A percentile compares a stretch with the other conserved stretches of the same genome.
Conservation (phyloP, 2,113 vertebrate species). For the Chamaetylas fuelleborni region DNA sequence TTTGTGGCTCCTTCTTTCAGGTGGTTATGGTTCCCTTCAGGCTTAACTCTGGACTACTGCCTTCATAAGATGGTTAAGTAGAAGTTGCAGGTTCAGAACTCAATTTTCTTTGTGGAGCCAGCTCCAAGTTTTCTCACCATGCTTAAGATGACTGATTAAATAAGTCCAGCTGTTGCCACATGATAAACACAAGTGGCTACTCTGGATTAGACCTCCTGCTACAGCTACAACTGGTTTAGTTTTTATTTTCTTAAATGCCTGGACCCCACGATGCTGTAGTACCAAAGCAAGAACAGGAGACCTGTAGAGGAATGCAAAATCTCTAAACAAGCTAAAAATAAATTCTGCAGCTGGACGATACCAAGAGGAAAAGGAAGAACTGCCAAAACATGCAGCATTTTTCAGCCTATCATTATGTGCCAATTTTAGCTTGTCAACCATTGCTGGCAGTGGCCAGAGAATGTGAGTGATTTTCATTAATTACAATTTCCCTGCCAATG, state of each 20-base stretch:
- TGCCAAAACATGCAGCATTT: constrained; percentile 35
- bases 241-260: background rate
- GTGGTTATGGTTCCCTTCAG: background rate
- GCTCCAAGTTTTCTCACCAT: background rate
- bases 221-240: background rate
- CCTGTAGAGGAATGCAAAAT: background rate
- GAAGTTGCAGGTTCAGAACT: background rate
- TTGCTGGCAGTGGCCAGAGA: constrained; percentile 17
- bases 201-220: background rate
- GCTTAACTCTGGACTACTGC: background rate
- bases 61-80: background rate
- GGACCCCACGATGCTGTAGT: background rate
- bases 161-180: background rate
- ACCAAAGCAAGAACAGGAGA: background rate
- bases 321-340: constrained; percentile 19
- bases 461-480: constrained; percentile 34
- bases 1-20: background rate
- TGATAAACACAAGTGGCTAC: background rate
- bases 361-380: background rate
- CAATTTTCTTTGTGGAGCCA: background rate
- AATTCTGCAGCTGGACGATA: background rate
- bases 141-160: background rate
- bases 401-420: background rate
- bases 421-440: constrained; percentile 31
- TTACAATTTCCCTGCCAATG: constrained; percentile 31